phyloP scores from a whole-genome alignment of 2,113 vertebrate species.

The Sturnus vulgaris region DNA sequence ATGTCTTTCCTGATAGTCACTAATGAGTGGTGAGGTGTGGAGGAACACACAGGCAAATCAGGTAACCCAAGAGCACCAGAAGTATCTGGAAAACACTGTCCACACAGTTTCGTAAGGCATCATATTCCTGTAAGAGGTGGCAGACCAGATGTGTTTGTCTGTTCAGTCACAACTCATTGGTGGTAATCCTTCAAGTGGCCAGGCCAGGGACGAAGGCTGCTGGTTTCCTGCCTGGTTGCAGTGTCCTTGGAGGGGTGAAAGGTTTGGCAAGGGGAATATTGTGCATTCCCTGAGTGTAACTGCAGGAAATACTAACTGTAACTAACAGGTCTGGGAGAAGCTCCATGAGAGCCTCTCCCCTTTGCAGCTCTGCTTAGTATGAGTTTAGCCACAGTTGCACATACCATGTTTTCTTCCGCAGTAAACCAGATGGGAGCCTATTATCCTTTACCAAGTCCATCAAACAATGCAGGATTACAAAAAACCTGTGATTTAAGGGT shows the following conservation, averaged over 20 bases:
- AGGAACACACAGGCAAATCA: neutral
- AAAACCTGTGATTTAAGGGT: neutral
- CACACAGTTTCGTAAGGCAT: fast-evolving
- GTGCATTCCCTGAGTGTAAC: neutral
- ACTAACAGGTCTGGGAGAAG: neutral
- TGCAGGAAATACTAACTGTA: neutral
- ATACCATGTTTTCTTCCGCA: neutral
- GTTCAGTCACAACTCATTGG: neutral
- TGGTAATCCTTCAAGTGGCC: neutral
- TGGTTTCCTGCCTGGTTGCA: neutral
- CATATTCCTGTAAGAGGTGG: neutral
- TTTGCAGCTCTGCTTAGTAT: neutral
- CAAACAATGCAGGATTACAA: neutral
- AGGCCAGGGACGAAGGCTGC: neutral
- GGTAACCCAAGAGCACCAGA: neutral
- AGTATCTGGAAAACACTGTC: neutral
- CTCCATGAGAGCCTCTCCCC: neutral
- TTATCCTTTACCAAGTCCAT: neutral
- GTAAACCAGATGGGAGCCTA: conserved; percentile 6
- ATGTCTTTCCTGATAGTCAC: neutral
- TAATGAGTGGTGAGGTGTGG: neutral
- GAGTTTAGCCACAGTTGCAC: neutral
- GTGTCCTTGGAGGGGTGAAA: fast-evolving
- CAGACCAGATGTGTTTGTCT: neutral
- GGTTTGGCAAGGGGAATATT: neutral